Evolutionary conservation across 2,113 vertebrate species (phyloP), one percentile per base, ranked within the genome.

Genomic region (Nothobranchius kuhntae): DNA sequence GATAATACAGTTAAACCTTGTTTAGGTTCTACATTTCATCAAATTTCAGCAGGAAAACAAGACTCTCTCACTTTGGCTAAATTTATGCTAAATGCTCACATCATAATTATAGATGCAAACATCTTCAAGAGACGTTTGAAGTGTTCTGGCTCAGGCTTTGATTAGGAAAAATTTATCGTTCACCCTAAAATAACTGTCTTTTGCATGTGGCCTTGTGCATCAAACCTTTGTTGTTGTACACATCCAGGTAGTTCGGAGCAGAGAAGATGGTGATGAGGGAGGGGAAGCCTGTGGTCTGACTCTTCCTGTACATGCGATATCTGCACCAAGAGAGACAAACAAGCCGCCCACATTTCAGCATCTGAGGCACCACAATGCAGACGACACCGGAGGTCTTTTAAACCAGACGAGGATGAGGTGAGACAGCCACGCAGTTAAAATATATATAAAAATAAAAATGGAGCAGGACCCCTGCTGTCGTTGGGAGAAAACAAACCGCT

Each of bases 251-350:
- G 87, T 94, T 94, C 61, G 93, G 93, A 70, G 93, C 93, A 13
- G 93, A 94, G 86, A 94, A 94, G 78, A 94, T 94, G 53, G 93
- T 94, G 82, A 94, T 94, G 83, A 94, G 91, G 36, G 93, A 93
- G n/a, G 93, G 93, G 56, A 94, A 94, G 44, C 93, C 93, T 48
- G 93, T 94, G 21, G 92, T 94, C 85, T 94, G 93, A 72, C 93
- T 94, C 86, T 94, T 94, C 75, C 93, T 91, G 87, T 94, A 94
- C 93, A 94, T 94, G 44, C 93, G 92, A 71, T 94, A 94, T 61
- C 93, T 94, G 73, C 51, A 59, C 53, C 62, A 44, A 77, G 56
- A 71, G 60, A 76, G 35, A 85, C 50, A 74, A 70, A 63, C 57
- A 73, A 61, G 30, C 26, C 62, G 0, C 71, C 78, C 59, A 75